Conservation (phyloP, 2,888 invertebrate genomes). For the Phlogophora meticulosa region DNA sequence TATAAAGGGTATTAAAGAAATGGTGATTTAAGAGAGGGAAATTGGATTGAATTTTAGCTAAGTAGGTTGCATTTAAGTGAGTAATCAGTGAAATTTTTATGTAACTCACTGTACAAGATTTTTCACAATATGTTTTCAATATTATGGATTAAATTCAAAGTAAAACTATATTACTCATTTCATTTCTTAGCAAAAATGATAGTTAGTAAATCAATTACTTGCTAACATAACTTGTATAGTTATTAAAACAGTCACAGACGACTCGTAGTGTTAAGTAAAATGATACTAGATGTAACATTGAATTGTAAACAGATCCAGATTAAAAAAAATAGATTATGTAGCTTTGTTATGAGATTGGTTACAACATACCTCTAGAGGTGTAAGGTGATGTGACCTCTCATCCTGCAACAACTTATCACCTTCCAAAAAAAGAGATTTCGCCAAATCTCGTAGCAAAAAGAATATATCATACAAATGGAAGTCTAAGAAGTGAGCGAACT, state of each 20-base stretch:
- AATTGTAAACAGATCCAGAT: not conserved
- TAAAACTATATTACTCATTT: not conserved
- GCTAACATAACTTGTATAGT: not conserved
- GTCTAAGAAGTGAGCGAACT: constrained; percentile 96
- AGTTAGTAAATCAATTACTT: too few species aligned
- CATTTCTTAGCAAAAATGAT: not conserved
- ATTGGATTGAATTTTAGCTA: not conserved
- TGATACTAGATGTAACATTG: not conserved
- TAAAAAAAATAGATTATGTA: not conserved
- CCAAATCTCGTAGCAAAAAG: constrained; percentile 96
- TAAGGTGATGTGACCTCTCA: constrained; percentile 93
- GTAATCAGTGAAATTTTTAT: not conserved
- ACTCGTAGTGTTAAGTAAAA: too few species aligned
- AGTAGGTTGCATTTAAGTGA: not conserved
- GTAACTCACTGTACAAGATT: not conserved
- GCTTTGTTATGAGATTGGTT: not conserved
- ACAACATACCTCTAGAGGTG: constrained; percentile 93
- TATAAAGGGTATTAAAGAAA: constrained; percentile 23
- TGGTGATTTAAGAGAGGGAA: not conserved
- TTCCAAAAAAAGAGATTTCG: constrained; percentile 94
- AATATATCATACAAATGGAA: constrained; percentile 97
- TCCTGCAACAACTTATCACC: constrained; percentile 93
- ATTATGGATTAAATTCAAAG: not conserved
- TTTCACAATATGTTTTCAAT: not conserved
- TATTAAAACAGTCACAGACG: too few species aligned